Evolutionary conservation across 2,888 invertebrate genomes (phyloP).

Genomic region (Neria commutata): DNA sequence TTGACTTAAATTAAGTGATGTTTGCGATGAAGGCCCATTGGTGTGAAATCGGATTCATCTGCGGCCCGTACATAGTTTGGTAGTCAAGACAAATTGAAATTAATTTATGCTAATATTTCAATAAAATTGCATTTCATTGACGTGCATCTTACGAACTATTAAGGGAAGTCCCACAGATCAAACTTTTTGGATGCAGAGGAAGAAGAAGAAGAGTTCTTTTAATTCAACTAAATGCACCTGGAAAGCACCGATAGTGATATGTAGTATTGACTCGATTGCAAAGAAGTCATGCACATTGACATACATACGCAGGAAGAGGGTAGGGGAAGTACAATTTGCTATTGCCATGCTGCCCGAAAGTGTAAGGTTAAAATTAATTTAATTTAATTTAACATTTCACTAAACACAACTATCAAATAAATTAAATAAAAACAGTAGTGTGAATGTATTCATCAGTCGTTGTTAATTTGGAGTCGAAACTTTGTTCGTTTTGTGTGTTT

Average conservation of each 20-base stretch:
- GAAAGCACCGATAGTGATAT: conserved; percentile 30
- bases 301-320: conserved; percentile 4
- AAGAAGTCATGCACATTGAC: no score
- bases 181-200: neutral
- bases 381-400: conserved; percentile 5
- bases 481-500: conserved; percentile 6
- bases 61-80: no score
- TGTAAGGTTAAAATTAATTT: neutral
- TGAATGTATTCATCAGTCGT: conserved; percentile 24
- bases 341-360: conserved; percentile 54
- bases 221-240: conserved; percentile 34
- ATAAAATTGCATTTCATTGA: neutral
- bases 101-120: no score
- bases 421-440: conserved; percentile 7
- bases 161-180: neutral
- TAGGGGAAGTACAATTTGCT: conserved; percentile 25
- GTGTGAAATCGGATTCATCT: conserved; percentile 9
- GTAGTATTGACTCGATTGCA: no score
- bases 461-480: conserved; percentile 16
- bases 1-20: conserved; percentile 15
- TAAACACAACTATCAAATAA: neutral
- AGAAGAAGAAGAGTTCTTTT: conserved; percentile 1
- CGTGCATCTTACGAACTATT: neutral
- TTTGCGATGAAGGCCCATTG: conserved; percentile 17
- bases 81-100: no score